These are phyloP conservation scores for Apotomis betuletana DNA, from an alignment of 2,888 invertebrate species.

Conservation along the genomic window DNA sequence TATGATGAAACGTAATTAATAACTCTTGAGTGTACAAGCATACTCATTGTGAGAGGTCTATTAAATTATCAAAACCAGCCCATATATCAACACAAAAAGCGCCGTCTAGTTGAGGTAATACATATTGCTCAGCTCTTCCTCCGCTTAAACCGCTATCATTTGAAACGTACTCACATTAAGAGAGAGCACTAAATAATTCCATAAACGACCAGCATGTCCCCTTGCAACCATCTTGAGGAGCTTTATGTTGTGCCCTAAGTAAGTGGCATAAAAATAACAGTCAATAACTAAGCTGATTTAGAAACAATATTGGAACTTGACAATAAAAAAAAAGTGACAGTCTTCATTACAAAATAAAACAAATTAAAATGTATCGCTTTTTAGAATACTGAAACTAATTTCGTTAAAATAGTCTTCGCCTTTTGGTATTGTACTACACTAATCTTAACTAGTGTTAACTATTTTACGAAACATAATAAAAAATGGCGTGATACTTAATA, in stretches of 20 bases:
- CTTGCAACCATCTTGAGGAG: conserved; percentile 35
- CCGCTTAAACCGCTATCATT: conserved; percentile 33
- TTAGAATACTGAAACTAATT: too few relatives aligned
- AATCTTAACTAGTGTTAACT: too few relatives aligned
- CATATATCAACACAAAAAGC: conserved; percentile 20
- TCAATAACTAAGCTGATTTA: not conserved
- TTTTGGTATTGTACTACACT: too few relatives aligned
- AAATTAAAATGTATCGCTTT: too few relatives aligned
- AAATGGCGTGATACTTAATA: not conserved
- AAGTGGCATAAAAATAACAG: not conserved
- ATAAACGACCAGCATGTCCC: conserved; percentile 35
- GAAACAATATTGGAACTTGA: too few relatives aligned
- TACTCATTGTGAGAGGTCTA: not conserved
- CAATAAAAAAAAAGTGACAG: too few relatives aligned
- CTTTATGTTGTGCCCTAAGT: conserved; percentile 28
- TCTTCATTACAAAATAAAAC: too few relatives aligned
- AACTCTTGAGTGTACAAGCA: not conserved
- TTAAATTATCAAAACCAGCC: conserved; percentile 11
- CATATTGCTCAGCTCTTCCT: conserved; percentile 29
- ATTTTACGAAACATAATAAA: too few relatives aligned
- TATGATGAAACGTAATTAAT: not conserved
- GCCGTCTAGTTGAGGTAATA: conserved; percentile 16
- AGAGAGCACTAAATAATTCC: conserved; percentile 37
- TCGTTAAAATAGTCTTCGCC: too few relatives aligned
- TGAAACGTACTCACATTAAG: conserved; percentile 35